Conservation (phyloP, 2,113 vertebrate genomes). For the Malurus elegans region DNA sequence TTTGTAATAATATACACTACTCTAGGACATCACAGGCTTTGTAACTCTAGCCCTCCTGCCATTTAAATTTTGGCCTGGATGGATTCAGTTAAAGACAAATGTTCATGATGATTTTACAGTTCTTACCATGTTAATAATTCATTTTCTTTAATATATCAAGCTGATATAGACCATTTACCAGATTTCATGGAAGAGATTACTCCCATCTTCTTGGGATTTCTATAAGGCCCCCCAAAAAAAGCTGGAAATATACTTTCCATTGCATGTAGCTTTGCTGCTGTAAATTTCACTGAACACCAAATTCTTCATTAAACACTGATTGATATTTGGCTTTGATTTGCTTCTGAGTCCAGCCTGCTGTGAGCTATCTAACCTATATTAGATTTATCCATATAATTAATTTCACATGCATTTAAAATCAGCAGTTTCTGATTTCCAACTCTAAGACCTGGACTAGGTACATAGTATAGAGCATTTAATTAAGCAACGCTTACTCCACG, state of each 20-base stretch:
- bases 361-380: not conserved
- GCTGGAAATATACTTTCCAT: not conserved
- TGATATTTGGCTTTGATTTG: not conserved
- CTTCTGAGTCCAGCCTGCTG: not conserved
- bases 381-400: not conserved
- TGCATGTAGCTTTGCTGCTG: not conserved
- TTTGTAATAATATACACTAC: not conserved
- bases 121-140: not conserved
- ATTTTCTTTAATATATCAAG: not conserved
- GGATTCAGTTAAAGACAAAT: not conserved
- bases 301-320: not conserved
- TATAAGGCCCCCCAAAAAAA: not conserved
- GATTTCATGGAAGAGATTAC: not conserved
- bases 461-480: not conserved
- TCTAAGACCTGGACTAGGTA: not conserved
- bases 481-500: not conserved
- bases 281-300: not conserved
- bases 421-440: not conserved
- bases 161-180: not conserved
- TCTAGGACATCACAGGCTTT: not conserved
- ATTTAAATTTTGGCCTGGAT: not conserved
- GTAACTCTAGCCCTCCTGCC: not conserved
- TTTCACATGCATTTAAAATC: not conserved
- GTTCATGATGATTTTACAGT: not conserved
- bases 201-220: not conserved